Conservation (phyloP, 1,140 invertebrate genomes). For the Drosophila dunni region DNA sequence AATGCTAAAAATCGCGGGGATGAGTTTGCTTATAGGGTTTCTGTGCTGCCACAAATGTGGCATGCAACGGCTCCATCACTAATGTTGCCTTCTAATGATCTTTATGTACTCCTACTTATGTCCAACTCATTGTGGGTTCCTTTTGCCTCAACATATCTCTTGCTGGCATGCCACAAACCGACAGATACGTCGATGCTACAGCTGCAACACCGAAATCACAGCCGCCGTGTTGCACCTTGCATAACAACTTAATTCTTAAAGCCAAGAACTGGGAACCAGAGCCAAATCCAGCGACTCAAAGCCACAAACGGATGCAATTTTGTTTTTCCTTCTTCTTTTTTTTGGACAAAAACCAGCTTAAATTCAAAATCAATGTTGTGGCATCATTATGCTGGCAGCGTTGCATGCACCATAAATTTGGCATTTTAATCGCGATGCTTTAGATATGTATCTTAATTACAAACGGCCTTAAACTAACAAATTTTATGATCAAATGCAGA, state of each 20-base stretch:
- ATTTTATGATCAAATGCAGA: conserved; percentile 59
- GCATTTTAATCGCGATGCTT: conserved; percentile 63
- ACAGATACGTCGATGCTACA: background rate
- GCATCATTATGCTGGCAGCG: conserved; percentile 62
- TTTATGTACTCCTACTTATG: conserved; percentile 8
- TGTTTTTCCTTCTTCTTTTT: conserved; percentile 21
- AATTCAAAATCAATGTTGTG: conserved; percentile 51
- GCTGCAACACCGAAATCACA: conserved; percentile 2
- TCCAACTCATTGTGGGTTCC: conserved; percentile 14
- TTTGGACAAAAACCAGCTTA: conserved; percentile 61
- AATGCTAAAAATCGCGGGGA: conserved; percentile 82
- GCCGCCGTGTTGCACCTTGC: background rate
- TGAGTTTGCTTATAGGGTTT: conserved; percentile 79
- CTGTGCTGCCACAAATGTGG: conserved; percentile 41
- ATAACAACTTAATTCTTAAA: conserved; percentile 19
- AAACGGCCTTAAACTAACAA: conserved; percentile 70
- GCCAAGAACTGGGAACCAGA: background rate
- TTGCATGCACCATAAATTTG: conserved; percentile 61
- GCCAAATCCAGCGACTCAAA: conserved; percentile 19
- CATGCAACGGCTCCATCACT: conserved; percentile 1
- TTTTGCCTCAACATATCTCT: conserved; percentile 5
- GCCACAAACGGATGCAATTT: conserved; percentile 48
- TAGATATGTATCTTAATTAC: conserved; percentile 64
- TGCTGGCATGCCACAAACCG: background rate
- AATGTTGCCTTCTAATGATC: conserved; percentile 38